Percentiles rank a stretch among this genome's conserved stretches.
Conservation (phyloP, 2,888 invertebrate genomes). For the Tridacna crocea region DNA sequence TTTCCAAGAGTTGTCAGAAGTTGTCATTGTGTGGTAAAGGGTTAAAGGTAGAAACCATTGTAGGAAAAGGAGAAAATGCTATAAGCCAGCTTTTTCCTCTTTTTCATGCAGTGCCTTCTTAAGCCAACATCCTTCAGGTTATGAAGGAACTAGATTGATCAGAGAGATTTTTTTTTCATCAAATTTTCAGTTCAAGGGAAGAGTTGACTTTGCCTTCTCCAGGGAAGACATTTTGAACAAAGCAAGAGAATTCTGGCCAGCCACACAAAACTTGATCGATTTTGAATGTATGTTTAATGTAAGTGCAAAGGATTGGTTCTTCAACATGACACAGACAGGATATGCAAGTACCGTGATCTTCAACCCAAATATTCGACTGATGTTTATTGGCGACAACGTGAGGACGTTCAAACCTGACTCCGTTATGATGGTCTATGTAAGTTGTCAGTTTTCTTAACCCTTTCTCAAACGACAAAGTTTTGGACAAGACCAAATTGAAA, state of each 20-base stretch:
- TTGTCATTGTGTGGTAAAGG: too few species aligned
- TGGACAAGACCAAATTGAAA: too few species aligned
- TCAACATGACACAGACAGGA: constrained; percentile 86
- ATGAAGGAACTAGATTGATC: too few species aligned
- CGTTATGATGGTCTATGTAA: constrained; percentile 94
- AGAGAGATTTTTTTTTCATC: too few species aligned
- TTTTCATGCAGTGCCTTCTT: too few species aligned
- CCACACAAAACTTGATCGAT: constrained; percentile 77
- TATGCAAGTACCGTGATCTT: constrained; percentile 94
- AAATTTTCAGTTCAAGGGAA: constrained; percentile 91
- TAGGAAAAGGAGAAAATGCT: too few species aligned
- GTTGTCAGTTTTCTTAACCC: constrained; percentile 82
- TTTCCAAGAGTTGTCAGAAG: too few species aligned
- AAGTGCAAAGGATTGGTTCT: constrained; percentile 83
- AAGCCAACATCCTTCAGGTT: too few species aligned
- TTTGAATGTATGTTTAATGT: constrained; percentile 82
- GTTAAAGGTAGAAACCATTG: too few species aligned
- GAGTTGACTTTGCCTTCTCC: constrained; percentile 93
- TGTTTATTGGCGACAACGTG: constrained; percentile 94
- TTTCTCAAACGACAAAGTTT: too few species aligned
- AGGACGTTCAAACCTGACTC: constrained; percentile 98
- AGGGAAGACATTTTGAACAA: constrained; percentile 89
- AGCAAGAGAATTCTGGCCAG: constrained; percentile 42
- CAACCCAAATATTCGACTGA: constrained; percentile 92
- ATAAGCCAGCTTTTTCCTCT: too few species aligned